Percentiles rank a stretch among this genome's conserved stretches.
These are phyloP conservation scores for Agriotes lineatus DNA, from an alignment of 2,888 invertebrate genomes.

Conservation along the genomic window DNA sequence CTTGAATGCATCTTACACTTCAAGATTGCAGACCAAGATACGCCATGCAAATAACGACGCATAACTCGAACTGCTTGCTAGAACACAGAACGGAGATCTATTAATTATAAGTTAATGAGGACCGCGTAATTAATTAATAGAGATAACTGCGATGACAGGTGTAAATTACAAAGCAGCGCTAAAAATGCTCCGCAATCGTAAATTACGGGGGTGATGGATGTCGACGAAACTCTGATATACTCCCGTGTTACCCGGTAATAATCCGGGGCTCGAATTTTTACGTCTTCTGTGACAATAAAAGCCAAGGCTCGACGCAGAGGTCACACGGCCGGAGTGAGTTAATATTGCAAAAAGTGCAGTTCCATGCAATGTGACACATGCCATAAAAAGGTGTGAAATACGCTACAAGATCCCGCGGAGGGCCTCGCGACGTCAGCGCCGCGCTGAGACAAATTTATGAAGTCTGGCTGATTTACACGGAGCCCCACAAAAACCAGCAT, in stretches of 20 bases:
- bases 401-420: constrained; percentile 39
- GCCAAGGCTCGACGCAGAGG: constrained; percentile 20
- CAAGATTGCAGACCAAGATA: constrained; percentile 45
- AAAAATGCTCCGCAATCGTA: constrained; percentile 17
- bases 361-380: constrained; percentile 43
- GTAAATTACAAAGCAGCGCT: constrained; percentile 23
- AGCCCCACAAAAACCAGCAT: constrained; percentile 46
- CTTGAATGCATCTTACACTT: constrained; percentile 46
- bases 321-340: constrained; percentile 29
- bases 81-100: constrained; percentile 36
- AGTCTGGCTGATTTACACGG: constrained; percentile 54
- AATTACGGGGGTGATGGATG: constrained; percentile 13
- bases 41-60: constrained; percentile 40
- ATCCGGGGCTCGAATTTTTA: constrained; percentile 5
- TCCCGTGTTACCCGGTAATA: constrained; percentile 7
- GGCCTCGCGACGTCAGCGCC: constrained; percentile 45
- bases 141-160: constrained; percentile 42
- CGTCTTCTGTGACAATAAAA: constrained; percentile 29
- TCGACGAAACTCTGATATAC: constrained; percentile 3
- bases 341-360: constrained; percentile 42
- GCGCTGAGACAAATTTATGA: constrained; percentile 54
- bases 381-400: constrained; percentile 46
- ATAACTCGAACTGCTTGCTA: constrained; percentile 39
- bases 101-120: constrained; percentile 48
- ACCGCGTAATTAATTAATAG: constrained; percentile 46